Evolutionary conservation across 2,888 invertebrate genomes (phyloP).

Genomic region (Rhodophaea formosa): DNA sequence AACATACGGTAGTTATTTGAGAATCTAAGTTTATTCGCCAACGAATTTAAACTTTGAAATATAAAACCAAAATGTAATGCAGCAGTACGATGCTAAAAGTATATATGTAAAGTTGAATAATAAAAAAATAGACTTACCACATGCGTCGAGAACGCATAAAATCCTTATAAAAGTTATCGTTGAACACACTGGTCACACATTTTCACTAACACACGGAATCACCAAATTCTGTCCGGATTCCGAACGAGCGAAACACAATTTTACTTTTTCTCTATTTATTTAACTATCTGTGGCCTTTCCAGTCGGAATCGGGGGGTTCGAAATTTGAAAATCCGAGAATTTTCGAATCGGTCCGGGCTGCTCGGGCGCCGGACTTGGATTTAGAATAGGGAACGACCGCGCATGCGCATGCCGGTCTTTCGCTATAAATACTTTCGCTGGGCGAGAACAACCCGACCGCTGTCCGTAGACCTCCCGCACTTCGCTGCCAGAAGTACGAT

Average conservation of each 20-base stretch:
- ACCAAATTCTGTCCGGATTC: slow-evolving; percentile 33
- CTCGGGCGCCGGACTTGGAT: slow-evolving; percentile 66
- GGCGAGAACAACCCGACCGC: slow-evolving; percentile 47
- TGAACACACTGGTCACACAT: slow-evolving; percentile 73
- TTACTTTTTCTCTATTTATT: slow-evolving; percentile 24
- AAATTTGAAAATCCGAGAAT: slow-evolving; percentile 47
- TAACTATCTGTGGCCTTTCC: slow-evolving; percentile 60
- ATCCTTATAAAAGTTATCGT: slow-evolving; percentile 51
- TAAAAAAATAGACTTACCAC: slow-evolving; percentile 43
- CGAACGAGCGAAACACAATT: slow-evolving; percentile 24
- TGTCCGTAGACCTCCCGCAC: slow-evolving; percentile 35
- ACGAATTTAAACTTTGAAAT: background rate
- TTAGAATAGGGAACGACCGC: slow-evolving; percentile 55
- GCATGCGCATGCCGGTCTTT: slow-evolving; percentile 47
- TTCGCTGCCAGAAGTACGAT: slow-evolving; percentile 23
- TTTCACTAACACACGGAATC: slow-evolving; percentile 49
- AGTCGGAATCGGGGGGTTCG: slow-evolving; percentile 58
- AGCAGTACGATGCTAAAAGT: no score
- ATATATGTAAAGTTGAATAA: slow-evolving; percentile 23
- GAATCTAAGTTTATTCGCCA: background rate
- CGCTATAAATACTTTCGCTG: slow-evolving; percentile 69
- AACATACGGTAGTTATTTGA: background rate
- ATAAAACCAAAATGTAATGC: no score
- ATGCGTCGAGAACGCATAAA: slow-evolving; percentile 45
- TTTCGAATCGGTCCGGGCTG: slow-evolving; percentile 57